Percentiles rank a stretch among this genome's conserved stretches.
Evolutionary conservation across 2,888 invertebrate genomes (phyloP).

Genomic region (Lydus trimaculatus): DNA sequence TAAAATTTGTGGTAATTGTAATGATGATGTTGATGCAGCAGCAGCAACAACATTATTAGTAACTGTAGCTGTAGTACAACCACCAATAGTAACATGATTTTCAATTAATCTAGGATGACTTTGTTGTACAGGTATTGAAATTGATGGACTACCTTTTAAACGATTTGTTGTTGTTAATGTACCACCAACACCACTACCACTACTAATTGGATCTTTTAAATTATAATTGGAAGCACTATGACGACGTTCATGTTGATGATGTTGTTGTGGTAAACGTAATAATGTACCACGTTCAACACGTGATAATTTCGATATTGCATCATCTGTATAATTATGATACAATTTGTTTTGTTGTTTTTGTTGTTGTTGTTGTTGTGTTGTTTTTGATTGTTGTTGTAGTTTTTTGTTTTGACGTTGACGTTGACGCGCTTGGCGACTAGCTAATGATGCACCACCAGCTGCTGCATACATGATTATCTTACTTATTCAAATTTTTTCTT

Average conservation of each 20-base stretch:
- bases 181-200: constrained; percentile 41
- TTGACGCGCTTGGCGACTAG: constrained; percentile 79
- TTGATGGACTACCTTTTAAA: constrained; percentile 59
- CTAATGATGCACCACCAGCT: constrained; percentile 87
- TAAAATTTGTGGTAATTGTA: constrained; percentile 65
- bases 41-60: neutral
- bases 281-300: constrained; percentile 61
- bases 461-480: constrained; percentile 78
- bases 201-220: constrained; percentile 50
- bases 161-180: constrained; percentile 41
- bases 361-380: constrained; percentile 58
- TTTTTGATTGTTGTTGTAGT: constrained; percentile 60
- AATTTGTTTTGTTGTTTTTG: constrained; percentile 59
- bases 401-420: constrained; percentile 64
- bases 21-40: constrained; percentile 53
- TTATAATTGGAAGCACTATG: constrained; percentile 58
- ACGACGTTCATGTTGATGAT: constrained; percentile 49
- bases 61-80: neutral
- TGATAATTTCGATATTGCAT: constrained; percentile 61
- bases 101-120: constrained; percentile 42
- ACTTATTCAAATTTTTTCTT: neutral
- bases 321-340: constrained; percentile 63
- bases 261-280: constrained; percentile 48
- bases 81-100: constrained; percentile 61
- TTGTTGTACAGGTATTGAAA: constrained; percentile 61